These are phyloP conservation scores for Drosophila algonquin DNA, from an alignment of 2,888 invertebrate genomes.

Conservation along the genomic window DNA sequence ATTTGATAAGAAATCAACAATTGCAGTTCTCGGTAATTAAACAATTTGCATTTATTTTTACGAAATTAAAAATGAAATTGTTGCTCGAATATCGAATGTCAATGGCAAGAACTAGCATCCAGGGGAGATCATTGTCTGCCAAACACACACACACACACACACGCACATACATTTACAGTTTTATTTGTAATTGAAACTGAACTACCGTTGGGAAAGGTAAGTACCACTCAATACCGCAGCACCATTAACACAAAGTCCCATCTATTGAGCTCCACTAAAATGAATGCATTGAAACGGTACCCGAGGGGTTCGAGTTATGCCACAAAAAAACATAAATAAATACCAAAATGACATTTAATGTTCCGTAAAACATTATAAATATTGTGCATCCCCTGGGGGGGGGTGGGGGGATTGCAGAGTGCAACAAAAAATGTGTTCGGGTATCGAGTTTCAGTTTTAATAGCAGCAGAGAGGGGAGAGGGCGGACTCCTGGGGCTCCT, in stretches of 20 bases:
- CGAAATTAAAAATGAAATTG: too few species aligned
- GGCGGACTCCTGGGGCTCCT: constrained; percentile 6
- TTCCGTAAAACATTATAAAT: constrained; percentile 48
- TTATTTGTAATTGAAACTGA: background rate
- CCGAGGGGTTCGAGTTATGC: background rate
- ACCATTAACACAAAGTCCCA: background rate
- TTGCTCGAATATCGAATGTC: background rate
- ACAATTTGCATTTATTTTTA: background rate
- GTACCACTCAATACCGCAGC: background rate
- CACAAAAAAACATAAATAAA: constrained; percentile 53
- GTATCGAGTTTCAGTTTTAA: constrained; percentile 46
- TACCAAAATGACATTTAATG: constrained; percentile 60
- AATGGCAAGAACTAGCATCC: background rate
- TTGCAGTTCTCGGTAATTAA: background rate
- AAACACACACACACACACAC: too few species aligned
- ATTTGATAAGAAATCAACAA: constrained; percentile 8
- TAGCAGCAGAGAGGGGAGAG: background rate
- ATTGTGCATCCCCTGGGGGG: too few species aligned
- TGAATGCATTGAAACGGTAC: background rate
- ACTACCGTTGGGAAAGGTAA: background rate
- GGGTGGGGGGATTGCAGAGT: constrained; percentile 61
- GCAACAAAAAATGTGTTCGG: constrained; percentile 61
- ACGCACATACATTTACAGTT: background rate
- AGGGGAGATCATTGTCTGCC: background rate
- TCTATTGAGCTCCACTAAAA: background rate